phyloP scores from a whole-genome alignment of 2,113 vertebrate species.

The Eptesicus fuscus region DNA sequence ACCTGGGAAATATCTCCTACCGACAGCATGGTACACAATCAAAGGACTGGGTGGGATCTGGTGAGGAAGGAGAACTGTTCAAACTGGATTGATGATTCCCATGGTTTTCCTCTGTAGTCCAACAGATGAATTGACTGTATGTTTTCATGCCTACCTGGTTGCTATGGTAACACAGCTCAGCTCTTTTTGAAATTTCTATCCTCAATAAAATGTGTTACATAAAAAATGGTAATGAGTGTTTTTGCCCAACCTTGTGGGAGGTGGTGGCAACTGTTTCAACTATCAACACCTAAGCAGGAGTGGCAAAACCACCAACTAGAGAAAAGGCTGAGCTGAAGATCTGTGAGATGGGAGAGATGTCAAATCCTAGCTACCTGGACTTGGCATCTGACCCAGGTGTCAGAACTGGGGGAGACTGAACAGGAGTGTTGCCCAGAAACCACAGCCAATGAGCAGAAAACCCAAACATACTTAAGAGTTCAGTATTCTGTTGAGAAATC shows the following conservation, averaged over 20 bases:
- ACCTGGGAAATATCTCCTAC: background rate
- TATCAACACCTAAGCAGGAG: background rate
- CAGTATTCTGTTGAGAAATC: background rate
- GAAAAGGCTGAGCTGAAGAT: background rate
- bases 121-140: background rate
- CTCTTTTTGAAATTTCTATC: conserved; percentile 23
- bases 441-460: background rate
- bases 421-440: background rate
- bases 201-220: background rate
- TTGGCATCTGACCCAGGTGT: background rate
- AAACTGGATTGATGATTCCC: background rate
- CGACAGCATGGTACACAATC: background rate
- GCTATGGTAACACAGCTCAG: conserved; percentile 44
- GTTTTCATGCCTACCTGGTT: conserved; percentile 36
- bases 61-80: background rate
- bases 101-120: background rate
- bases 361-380: background rate
- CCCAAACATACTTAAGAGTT: background rate
- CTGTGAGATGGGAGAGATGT: background rate
- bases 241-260: background rate
- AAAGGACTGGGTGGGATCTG: background rate
- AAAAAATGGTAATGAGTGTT: background rate
- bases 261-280: background rate
- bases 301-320: background rate
- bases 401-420: background rate